These are phyloP conservation scores for Merodon equestris DNA, from an alignment of 2,888 invertebrate genomes.

Conservation along the genomic window DNA sequence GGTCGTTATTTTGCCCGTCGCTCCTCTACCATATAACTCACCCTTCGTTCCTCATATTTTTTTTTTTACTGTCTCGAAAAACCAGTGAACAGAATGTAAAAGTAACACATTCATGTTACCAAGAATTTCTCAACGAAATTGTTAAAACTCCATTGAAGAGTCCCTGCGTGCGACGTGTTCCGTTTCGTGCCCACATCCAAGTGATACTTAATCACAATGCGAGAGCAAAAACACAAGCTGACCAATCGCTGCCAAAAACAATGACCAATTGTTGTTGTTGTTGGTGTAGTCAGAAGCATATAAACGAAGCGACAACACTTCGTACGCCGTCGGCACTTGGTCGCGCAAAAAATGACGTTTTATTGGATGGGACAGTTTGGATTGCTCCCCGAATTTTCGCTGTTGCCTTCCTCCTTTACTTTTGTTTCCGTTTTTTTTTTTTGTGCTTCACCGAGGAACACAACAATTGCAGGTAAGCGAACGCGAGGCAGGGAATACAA, in stretches of 20 bases:
- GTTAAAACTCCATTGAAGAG: conserved; percentile 50
- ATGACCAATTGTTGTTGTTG: conserved; percentile 57
- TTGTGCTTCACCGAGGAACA: conserved; percentile 58
- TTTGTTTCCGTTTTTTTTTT: conserved; percentile 38
- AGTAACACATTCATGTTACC: conserved; percentile 61
- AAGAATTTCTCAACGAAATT: conserved; percentile 55
- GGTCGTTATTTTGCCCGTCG: too few species aligned
- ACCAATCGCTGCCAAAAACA: conserved; percentile 38
- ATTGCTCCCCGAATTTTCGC: conserved; percentile 42
- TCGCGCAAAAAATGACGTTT: conserved; percentile 64
- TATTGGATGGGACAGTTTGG: conserved; percentile 67
- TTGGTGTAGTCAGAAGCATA: conserved; percentile 22
- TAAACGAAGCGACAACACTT: conserved; percentile 4
- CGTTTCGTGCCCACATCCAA: not conserved
- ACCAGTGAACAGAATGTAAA: conserved; percentile 50
- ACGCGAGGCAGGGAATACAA: not conserved
- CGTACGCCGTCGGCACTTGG: conserved; percentile 61
- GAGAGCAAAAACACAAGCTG: not conserved
- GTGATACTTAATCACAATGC: too few species aligned
- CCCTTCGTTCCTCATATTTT: too few species aligned
- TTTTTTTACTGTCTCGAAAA: conserved; percentile 1
- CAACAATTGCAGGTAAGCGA: not conserved
- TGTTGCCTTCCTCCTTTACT: not conserved
- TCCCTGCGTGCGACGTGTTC: conserved; percentile 28
- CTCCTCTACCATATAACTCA: too few species aligned